phyloP scores from a whole-genome alignment of 53 echinoderm and acorn worm genomes.

The Holothuria leucospilota region DNA sequence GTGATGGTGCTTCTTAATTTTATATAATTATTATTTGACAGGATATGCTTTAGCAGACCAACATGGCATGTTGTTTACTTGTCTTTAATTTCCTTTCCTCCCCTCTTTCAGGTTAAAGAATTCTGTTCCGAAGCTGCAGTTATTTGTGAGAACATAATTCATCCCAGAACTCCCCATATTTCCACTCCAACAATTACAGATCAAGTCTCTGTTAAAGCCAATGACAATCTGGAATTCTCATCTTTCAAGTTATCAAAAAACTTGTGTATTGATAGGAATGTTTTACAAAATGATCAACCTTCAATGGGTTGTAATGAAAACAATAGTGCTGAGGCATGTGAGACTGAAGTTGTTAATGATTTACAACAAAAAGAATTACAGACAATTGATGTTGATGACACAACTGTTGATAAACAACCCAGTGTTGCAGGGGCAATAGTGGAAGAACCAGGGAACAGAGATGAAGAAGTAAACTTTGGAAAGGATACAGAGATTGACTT shows the following conservation, averaged over 20 bases:
- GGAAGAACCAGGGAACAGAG: neutral
- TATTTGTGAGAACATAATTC: constrained; percentile 77
- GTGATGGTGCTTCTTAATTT: too few species aligned
- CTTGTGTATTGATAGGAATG: too few species aligned
- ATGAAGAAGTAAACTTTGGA: neutral
- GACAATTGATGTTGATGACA: neutral
- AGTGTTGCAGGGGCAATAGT: neutral
- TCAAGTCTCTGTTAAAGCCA: too few species aligned
- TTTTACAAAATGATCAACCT: too few species aligned
- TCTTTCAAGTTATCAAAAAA: too few species aligned
- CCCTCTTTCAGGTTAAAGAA: constrained; percentile 67
- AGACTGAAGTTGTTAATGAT: neutral
- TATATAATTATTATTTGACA: too few species aligned
- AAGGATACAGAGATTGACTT: neutral
- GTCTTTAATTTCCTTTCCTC: too few species aligned
- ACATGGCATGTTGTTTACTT: too few species aligned
- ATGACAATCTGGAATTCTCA: too few species aligned
- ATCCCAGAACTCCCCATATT: constrained; percentile 67
- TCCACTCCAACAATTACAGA: neutral
- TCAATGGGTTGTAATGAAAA: too few species aligned
- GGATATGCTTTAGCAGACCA: too few species aligned
- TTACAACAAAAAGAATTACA: neutral
- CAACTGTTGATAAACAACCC: neutral
- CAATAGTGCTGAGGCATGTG: neutral
- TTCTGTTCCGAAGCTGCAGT: constrained; percentile 72